Conservation (phyloP, 2,113 vertebrate genomes). For the Scopus umbretta region DNA sequence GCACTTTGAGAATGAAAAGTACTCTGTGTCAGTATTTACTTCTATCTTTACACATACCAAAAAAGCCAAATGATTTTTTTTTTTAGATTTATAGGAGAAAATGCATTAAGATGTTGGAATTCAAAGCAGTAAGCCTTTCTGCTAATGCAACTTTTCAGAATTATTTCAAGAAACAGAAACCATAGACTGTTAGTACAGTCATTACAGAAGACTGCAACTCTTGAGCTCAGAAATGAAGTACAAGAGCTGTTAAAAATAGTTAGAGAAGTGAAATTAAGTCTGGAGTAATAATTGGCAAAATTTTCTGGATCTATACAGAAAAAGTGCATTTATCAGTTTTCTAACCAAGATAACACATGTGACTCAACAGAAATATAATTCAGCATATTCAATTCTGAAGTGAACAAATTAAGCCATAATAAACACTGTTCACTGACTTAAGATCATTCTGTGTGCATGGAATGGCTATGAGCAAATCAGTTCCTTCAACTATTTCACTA, state of each 20-base stretch:
- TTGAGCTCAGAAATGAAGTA: background rate
- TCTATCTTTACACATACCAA: background rate
- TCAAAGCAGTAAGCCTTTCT: background rate
- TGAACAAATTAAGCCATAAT: background rate
- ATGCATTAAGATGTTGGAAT: background rate
- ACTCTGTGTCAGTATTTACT: background rate
- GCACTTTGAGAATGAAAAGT: background rate
- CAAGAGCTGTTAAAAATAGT: background rate
- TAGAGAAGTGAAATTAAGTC: background rate
- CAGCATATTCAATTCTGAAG: background rate
- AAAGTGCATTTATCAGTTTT: background rate
- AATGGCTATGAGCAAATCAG: background rate
- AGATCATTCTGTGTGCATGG: background rate
- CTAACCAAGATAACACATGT: background rate
- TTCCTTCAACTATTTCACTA: background rate
- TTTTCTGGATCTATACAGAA: background rate
- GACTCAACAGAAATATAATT: background rate
- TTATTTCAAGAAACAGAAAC: background rate
- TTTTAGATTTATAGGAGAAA: background rate
- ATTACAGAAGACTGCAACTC: background rate
- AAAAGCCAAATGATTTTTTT: background rate
- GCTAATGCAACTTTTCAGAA: background rate
- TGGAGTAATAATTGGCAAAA: background rate
- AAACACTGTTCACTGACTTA: background rate
- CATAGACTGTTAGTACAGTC: background rate